Percentiles rank a stretch among this genome's conserved stretches.
Conservation (phyloP, 2,888 invertebrate genomes). For the Boloria selene region DNA sequence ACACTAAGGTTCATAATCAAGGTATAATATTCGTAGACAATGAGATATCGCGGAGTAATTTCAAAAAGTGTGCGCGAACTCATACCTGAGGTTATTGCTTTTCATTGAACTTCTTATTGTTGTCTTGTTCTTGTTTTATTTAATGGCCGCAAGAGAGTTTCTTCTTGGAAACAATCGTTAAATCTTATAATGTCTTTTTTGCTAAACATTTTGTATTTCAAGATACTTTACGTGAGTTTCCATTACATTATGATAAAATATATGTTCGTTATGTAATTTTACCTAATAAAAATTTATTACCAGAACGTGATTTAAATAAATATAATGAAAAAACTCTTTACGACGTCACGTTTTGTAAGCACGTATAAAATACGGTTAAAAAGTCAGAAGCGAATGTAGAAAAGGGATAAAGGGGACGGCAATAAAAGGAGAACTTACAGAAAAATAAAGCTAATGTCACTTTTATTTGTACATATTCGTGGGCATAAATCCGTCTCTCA, state of each 20-base stretch:
- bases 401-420: constrained; percentile 9
- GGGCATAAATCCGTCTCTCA: constrained; percentile 17
- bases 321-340: background rate
- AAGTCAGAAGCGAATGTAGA: constrained; percentile 3
- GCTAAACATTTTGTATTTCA: constrained; percentile 6
- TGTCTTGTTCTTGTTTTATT: constrained; percentile 41
- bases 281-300: background rate
- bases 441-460: constrained; percentile 22
- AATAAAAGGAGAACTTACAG: constrained; percentile 22
- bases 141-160: constrained; percentile 33
- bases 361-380: constrained; percentile 6
- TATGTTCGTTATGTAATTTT: background rate
- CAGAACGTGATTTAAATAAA: background rate
- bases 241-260: background rate
- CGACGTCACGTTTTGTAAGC: background rate
- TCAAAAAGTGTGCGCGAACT: constrained; percentile 49
- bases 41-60: constrained; percentile 48
- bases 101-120: constrained; percentile 45
- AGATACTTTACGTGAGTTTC: background rate
- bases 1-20: constrained; percentile 6
- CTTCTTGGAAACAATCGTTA: constrained; percentile 31
- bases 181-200: constrained; percentile 28
- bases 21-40: background rate
- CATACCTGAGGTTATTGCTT: constrained; percentile 41
- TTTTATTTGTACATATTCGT: constrained; percentile 25